Evolutionary conservation across 2,888 invertebrate species (phyloP).

Genomic region (Cartodere bifasciata): DNA sequence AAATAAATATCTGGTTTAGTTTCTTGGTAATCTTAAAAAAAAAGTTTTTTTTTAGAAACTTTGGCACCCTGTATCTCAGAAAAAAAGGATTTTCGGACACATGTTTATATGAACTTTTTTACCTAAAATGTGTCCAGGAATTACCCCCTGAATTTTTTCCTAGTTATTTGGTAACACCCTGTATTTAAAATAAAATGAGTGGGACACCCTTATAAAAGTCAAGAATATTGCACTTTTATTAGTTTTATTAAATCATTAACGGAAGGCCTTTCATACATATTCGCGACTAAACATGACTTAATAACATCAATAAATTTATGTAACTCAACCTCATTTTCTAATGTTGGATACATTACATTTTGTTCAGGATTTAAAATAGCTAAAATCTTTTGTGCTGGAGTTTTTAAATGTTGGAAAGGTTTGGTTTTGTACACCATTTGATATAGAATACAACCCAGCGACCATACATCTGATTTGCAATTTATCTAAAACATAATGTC

Average conservation of each 20-base stretch:
- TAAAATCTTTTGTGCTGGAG: slow-evolving; percentile 19
- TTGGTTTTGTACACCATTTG: slow-evolving; percentile 80
- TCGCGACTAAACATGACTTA: slow-evolving; percentile 58
- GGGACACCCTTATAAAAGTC: no score
- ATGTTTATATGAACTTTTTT: no score
- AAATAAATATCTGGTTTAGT: no score
- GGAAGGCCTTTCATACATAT: slow-evolving; percentile 59
- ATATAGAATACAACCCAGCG: slow-evolving; percentile 92
- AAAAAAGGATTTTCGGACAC: no score
- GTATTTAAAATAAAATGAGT: no score
- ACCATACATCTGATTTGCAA: slow-evolving; percentile 93
- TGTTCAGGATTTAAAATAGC: slow-evolving; percentile 35
- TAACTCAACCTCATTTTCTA: slow-evolving; percentile 41
- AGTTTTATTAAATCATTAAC: slow-evolving; percentile 67
- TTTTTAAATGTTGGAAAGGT: slow-evolving; percentile 71
- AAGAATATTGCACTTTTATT: no score
- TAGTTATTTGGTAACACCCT: no score
- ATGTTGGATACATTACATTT: slow-evolving; percentile 62
- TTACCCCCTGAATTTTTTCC: no score
- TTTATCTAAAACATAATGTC: slow-evolving; percentile 53
- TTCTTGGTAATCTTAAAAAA: no score
- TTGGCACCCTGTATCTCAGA: no score
- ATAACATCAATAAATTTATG: slow-evolving; percentile 49
- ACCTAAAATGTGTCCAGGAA: no score
- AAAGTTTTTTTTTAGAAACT: no score